Base-by-base conservation (phyloP, 2,113 vertebrate genomes). In the Hyperopisus bebe region DNA sequence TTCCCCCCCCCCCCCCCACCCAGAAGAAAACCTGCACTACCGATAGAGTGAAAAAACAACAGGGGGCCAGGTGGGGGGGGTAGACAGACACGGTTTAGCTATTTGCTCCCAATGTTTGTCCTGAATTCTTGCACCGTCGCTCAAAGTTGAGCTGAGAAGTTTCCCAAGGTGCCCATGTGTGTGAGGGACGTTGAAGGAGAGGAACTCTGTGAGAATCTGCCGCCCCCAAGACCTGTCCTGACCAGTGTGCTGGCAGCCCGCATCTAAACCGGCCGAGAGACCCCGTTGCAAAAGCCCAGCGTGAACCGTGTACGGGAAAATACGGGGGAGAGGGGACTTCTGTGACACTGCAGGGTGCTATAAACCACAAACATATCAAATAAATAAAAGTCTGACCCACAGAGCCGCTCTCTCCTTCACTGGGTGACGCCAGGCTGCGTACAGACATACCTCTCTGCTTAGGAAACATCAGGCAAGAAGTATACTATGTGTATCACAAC, bases 71-170 rank as follows among this genome's bases (percentile, higher is more conserved):
- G 46, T 87, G 17, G 19, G 27, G 42, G 24, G 5, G 87, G 11
- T 11, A 53, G 90, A 46, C 62, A 92, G 94, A 91, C 90, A 24
- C 11, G 92, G 90, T 93, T 95, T 95, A 95, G 94, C 95, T 94
- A 92, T 92, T 95, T 93, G 87, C 96, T 94, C 92, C 93, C 90
- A 95, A 11, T 92, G 90, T 97, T 98, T 97, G 95, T 89, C 93
- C 94, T 91, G 94, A 91, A 91, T 95, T 96, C 95, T 97, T 93
- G 94, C 95, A 89, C 94, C 91, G 93, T 90, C 35, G 92, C 89
- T 97, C 93, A 86, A 97, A 97, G 91, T 91, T 86, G 55, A 96
- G 94, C 95, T 95, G 97, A 95, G 95, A 97, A 97, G 95, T 97
- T 98, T 97, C 97, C 96, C 97, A 97, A 96, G 97, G 92, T 86